Evolutionary conservation across 2,797 vertebrate species (phyloP).

Genomic region (Phoeniculus purpureus): DNA sequence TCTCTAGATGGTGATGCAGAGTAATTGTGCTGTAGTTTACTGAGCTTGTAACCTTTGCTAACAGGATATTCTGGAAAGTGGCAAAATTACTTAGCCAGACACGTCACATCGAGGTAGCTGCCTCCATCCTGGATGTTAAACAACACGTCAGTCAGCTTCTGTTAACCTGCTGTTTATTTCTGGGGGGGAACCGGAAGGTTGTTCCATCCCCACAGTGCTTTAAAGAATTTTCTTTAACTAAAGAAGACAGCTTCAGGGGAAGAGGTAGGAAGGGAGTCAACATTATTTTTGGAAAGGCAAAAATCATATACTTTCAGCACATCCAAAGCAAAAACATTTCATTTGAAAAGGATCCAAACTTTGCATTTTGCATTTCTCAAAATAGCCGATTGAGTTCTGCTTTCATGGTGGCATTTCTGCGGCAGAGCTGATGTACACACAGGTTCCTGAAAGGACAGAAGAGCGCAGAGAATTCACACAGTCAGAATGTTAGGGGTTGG

Average conservation of each 20-base stretch:
- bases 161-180: neutral
- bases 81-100: conserved; percentile 16
- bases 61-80: neutral
- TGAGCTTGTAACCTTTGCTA: neutral
- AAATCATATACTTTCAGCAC: neutral
- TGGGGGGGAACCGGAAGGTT: accelerated
- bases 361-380: neutral
- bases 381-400: neutral
- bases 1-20: conserved; percentile 38
- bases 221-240: neutral
- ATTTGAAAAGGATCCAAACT: neutral
- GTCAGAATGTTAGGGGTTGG: too few relatives aligned
- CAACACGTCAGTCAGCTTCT: neutral
- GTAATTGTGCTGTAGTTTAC: conserved; percentile 27
- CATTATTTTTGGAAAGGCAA: neutral
- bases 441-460: neutral
- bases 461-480: neutral
- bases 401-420: neutral
- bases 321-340: neutral
- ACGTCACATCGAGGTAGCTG: neutral
- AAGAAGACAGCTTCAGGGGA: neutral
- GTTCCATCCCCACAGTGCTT: neutral
- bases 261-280: neutral
- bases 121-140: neutral
- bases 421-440: neutral